Evolutionary conservation across 1,140 invertebrate species (phyloP).

Genomic region (Venustaconcha ellipsiformis): DNA sequence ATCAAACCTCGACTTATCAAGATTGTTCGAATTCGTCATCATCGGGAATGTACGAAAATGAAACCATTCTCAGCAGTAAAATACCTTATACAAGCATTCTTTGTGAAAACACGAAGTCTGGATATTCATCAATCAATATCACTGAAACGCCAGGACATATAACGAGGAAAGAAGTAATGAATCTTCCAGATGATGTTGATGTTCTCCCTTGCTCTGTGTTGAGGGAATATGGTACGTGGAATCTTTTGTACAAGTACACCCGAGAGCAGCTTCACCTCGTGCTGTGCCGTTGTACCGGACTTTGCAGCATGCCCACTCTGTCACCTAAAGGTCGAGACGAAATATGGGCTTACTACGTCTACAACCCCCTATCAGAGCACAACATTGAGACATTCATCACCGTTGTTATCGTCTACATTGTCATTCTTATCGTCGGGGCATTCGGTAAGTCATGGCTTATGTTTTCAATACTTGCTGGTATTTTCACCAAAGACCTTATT

Average conservation of each 20-base stretch:
- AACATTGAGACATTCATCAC: constrained; percentile 5
- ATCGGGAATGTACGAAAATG: too few species aligned
- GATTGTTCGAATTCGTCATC: too few species aligned
- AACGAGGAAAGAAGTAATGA: too few species aligned
- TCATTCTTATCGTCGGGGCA: constrained; percentile 5
- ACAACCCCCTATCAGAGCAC: neutral
- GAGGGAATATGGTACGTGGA: neutral
- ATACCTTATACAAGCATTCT: too few species aligned
- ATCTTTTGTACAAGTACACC: constrained; percentile 13
- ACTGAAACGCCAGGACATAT: too few species aligned
- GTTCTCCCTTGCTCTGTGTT: constrained; percentile 4
- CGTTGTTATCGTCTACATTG: neutral
- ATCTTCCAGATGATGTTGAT: constrained; percentile 2
- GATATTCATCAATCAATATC: too few species aligned
- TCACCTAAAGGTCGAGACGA: neutral
- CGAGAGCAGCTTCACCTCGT: constrained; percentile 5
- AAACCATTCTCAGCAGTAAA: too few species aligned
- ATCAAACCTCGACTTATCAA: too few species aligned
- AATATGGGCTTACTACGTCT: neutral
- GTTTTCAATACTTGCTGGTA: too few species aligned
- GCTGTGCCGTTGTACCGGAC: constrained; percentile 8
- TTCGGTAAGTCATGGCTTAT: neutral
- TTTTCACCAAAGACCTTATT: too few species aligned
- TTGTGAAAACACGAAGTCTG: too few species aligned
- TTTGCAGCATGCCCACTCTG: constrained; percentile 1